Evolutionary conservation across 1,140 invertebrate genomes (phyloP), one percentile per base, ranked within the genome.

Genomic region (Adoxophyes honmai): DNA sequence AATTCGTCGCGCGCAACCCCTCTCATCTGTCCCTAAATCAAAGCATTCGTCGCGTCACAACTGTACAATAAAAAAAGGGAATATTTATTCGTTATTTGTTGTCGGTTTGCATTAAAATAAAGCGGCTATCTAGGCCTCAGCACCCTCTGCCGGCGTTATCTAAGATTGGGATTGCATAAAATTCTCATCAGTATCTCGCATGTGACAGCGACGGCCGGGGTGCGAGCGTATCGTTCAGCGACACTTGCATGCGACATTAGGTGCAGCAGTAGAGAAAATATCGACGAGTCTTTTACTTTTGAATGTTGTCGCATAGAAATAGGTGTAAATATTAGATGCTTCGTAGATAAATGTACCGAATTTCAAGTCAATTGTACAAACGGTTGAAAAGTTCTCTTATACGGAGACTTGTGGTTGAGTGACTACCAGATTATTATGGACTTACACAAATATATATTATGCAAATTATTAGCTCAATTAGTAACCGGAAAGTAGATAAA

Each of bases 1-100:
- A 86, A 85, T 86, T 81, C 81, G 75, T 75, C 69, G 77, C 69
- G 59, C 39, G 14, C 66, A 65, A 70, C 77, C 81, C 81, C 82
- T 81, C 75, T 72, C 65, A 57, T 67, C 66, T 66, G 65, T 64
- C 81, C 85, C 78, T 79, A 85, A 85, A 83, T 86, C 82, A 86
- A 78, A 83, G 73, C 65, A 75, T 85, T 80, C 72, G 68, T 72
- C 71, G 76, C 78, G 71, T 85, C 79, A 79, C 73, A 79, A 73
- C 68, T 75, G 75, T 73, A 81, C 80, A 78, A 85, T 83, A 88
- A 86, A 88, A 48, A 83, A 83, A 75, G 67, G 75, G 78, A 82
- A 83, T 84, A 83, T 83, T 80, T 86, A 88, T 86, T 81, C 75
- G 75, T 83, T 84, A 87, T 87, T 87, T 86, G 84, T 87, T 85